Percentiles rank a stretch among this genome's conserved stretches.
Evolutionary conservation across 2,888 invertebrate genomes (phyloP).

Genomic region (Lamellibrachia satsuma): DNA sequence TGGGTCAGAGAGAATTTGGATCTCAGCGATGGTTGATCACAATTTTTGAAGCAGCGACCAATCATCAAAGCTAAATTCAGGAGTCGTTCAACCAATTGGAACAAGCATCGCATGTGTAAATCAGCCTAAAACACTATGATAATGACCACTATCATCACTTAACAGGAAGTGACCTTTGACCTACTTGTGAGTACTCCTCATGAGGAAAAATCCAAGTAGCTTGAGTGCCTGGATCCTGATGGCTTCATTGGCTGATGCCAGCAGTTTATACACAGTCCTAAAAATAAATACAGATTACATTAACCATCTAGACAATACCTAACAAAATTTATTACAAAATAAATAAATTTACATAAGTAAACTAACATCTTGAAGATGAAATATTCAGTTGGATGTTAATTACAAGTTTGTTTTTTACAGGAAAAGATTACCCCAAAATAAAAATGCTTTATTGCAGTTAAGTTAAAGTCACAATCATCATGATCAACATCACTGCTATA

Average conservation of each 20-base stretch:
- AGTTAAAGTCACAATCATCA: too few species aligned
- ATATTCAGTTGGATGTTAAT: too few species aligned
- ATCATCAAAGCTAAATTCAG: too few species aligned
- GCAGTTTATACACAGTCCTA: conserved; percentile 92
- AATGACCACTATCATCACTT: neutral
- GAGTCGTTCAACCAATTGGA: neutral
- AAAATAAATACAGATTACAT: conserved; percentile 48
- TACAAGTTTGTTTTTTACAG: too few species aligned
- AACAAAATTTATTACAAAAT: neutral
- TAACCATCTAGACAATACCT: neutral
- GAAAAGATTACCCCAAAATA: too few species aligned
- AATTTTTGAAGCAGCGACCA: too few species aligned
- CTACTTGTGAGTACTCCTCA: conserved; percentile 96
- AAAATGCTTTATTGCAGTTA: too few species aligned
- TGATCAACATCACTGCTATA: too few species aligned
- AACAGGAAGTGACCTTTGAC: neutral
- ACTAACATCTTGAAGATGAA: too few species aligned
- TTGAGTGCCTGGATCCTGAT: conserved; percentile 96
- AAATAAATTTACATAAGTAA: too few species aligned
- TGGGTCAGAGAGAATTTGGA: too few species aligned
- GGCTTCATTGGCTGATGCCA: conserved; percentile 94
- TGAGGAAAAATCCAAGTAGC: conserved; percentile 95
- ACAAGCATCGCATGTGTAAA: neutral
- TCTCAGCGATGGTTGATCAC: too few species aligned
- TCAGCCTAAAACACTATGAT: neutral